phyloP scores from a whole-genome alignment of 2,888 invertebrate species.

The Lepidochrysops patricia region DNA sequence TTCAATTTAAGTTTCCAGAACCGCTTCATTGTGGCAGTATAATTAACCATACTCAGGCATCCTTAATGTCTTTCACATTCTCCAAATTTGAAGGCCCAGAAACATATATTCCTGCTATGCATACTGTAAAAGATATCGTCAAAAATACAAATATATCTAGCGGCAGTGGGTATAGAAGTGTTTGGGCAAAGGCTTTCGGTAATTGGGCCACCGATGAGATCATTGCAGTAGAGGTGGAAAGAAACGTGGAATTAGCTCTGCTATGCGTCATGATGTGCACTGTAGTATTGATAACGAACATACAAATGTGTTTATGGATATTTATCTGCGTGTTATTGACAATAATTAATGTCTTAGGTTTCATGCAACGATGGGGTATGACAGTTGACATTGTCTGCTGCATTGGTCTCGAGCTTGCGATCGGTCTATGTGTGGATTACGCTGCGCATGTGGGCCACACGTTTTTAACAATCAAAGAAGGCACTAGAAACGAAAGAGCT shows the following conservation, averaged over 20 bases:
- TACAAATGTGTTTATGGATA: constrained; percentile 86
- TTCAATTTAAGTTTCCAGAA: constrained; percentile 77
- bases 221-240: constrained; percentile 82
- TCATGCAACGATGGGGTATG: constrained; percentile 87
- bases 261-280: constrained; percentile 88
- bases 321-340: constrained; percentile 83
- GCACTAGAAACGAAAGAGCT: constrained; percentile 72
- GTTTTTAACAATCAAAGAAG: constrained; percentile 78
- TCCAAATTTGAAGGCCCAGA: constrained; percentile 75
- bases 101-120: constrained; percentile 84
- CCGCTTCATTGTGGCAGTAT: constrained; percentile 77
- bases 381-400: constrained; percentile 88
- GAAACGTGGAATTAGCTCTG: constrained; percentile 84
- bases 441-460: constrained; percentile 88
- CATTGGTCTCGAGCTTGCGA: constrained; percentile 85
- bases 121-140: constrained; percentile 73
- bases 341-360: constrained; percentile 82
- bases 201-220: constrained; percentile 87
- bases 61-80: constrained; percentile 78
- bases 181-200: constrained; percentile 82
- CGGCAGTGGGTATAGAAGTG: constrained; percentile 77
- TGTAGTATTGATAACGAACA: constrained; percentile 81
- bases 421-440: constrained; percentile 89
- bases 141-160: constrained; percentile 73
- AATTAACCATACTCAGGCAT: constrained; percentile 73